Base-by-base conservation (phyloP, 2,888 invertebrate genomes). In the Liopterus haemorrhoidalis region DNA sequence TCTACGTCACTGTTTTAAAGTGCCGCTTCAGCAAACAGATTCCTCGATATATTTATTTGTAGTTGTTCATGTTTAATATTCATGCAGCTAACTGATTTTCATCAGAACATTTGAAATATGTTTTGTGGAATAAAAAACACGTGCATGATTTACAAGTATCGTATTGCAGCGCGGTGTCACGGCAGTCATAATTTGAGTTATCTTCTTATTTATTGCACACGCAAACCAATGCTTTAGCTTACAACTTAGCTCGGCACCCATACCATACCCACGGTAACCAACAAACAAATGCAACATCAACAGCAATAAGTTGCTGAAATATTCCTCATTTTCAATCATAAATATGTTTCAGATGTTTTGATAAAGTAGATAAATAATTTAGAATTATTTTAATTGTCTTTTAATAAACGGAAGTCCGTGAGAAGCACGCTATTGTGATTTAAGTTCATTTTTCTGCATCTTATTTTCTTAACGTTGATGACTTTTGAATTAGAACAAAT, bases 151-250 rank as follows among this genome's bases (percentile, higher is more conserved):
- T 64, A 64, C 59, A 57, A 55, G 60, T 57, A 64, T 64, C 61
- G 62, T 59, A 61, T 63, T 60, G 60, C 61, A 54, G 57, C 56
- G 54, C 55, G 46, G 51, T 62, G 61, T 63, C 61, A 57, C 53
- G 59, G 56, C 57, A 59, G 59, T 64, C 63, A 63, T 64, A 63
- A 63, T 63, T 62, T 60, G 61, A 64, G 58, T 63, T 63, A 62
- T 61, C 60, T 59, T 55, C 51, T 62, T 62, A 62, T 64, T 62
- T 62, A 64, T 62, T 55, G 47, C 37, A 49, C 57, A 59, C 59
- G 61, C 59, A 55, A 57, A 51, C 28, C 25, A 11, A 15, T 5
- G 25, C 18, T 32, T 32, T 5, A 8, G 32, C 19, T 18, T 16
- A 15, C 12, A 31, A 8, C n/a, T n/a, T 31, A 2, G 31, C 8